Evolutionary conservation across 2,888 invertebrate genomes (phyloP).

Genomic region (Hyles lineata): DNA sequence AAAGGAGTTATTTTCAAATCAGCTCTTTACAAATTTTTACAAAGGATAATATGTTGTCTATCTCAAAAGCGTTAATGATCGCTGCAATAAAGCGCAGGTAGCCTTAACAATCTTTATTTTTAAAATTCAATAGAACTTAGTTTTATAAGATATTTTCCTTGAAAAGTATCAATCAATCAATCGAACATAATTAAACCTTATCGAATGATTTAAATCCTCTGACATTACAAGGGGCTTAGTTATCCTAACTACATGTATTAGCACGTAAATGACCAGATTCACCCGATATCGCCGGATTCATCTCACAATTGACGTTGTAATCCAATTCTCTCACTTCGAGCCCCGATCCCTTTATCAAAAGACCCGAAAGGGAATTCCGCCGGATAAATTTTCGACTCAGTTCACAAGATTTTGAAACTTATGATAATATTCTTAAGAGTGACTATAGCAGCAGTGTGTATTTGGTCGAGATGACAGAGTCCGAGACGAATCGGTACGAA

Average conservation of each 20-base stretch:
- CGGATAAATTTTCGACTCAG: constrained; percentile 31
- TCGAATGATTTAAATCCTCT: constrained; percentile 16
- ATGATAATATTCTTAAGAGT: constrained; percentile 38
- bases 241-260: constrained; percentile 23
- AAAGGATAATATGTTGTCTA: too few relatives aligned
- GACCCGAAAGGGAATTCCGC: constrained; percentile 58
- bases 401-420: constrained; percentile 47
- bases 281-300: constrained; percentile 30
- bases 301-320: constrained; percentile 47
- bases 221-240: constrained; percentile 20
- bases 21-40: too few relatives aligned
- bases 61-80: too few relatives aligned
- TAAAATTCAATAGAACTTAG: background rate
- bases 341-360: constrained; percentile 60
- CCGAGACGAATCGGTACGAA: constrained; percentile 74
- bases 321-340: constrained; percentile 52
- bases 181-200: constrained; percentile 13
- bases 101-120: background rate
- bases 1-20: too few relatives aligned
- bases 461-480: constrained; percentile 67
- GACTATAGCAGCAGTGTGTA: constrained; percentile 35
- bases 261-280: constrained; percentile 27
- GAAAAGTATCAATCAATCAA: constrained; percentile 17
- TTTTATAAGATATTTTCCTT: constrained; percentile 2
- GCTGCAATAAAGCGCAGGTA: background rate